Conservation (phyloP, 2,888 invertebrate genomes). For the Lycia hirtaria region DNA sequence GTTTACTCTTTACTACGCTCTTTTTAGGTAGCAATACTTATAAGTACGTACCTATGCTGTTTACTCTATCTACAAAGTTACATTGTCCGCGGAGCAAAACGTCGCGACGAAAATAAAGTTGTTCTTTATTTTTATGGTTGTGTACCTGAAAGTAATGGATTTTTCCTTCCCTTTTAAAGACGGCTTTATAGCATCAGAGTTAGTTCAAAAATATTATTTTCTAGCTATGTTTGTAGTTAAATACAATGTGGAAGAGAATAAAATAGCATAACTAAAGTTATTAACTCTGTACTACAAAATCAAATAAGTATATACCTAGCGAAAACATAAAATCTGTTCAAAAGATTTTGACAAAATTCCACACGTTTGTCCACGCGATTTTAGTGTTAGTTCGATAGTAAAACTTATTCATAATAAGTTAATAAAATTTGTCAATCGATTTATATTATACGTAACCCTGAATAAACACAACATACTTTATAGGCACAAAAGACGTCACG, state of each 20-base stretch:
- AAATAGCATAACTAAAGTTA: no score
- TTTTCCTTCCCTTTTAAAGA: slow-evolving; percentile 30
- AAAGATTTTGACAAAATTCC: no score
- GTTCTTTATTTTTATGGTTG: slow-evolving; percentile 52
- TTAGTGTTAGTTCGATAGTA: no score
- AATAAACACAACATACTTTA: no score
- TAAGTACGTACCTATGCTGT: slow-evolving; percentile 52
- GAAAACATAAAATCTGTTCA: no score
- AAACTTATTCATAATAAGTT: no score
- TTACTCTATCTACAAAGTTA: slow-evolving; percentile 59
- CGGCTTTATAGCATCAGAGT: slow-evolving; percentile 24
- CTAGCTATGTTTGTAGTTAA: background rate
- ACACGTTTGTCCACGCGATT: no score
- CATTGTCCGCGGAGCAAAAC: slow-evolving; percentile 54
- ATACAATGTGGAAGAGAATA: background rate
- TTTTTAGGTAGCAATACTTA: background rate
- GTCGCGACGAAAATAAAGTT: slow-evolving; percentile 57
- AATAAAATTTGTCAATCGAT: no score
- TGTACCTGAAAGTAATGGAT: slow-evolving; percentile 42
- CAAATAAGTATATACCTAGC: no score
- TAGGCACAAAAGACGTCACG: no score
- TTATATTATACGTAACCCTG: no score
- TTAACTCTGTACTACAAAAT: no score
- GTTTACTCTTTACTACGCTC: background rate
- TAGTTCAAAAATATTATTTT: slow-evolving; percentile 28